Evolutionary conservation across 2,888 invertebrate species (phyloP).

Genomic region (Schizotus pectinicornis): DNA sequence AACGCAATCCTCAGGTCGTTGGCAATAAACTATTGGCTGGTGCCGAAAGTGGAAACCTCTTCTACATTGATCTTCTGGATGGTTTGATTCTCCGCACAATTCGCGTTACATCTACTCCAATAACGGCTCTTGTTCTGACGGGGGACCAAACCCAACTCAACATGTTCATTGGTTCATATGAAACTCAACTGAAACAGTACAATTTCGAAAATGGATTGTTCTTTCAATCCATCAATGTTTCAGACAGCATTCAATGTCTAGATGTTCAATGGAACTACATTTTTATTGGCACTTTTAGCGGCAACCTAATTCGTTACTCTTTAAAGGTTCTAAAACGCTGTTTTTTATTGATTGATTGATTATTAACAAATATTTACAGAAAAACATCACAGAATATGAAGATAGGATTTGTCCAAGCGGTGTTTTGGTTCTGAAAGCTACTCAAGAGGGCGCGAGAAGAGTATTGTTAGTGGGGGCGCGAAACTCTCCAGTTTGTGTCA

Average conservation of each 20-base stretch:
- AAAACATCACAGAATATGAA: conserved; percentile 43
- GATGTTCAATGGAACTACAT: conserved; percentile 75
- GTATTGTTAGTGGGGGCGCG: conserved; percentile 74
- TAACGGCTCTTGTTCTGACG: conserved; percentile 66
- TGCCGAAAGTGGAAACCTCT: conserved; percentile 68
- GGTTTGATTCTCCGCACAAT: conserved; percentile 61
- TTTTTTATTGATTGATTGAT: no score
- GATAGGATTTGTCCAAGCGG: conserved; percentile 66
- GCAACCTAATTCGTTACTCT: conserved; percentile 72
- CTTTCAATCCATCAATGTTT: conserved; percentile 62
- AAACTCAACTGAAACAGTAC: conserved; percentile 66
- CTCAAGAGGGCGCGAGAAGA: conserved; percentile 75
- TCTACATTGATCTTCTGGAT: conserved; percentile 62
- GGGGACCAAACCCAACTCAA: conserved; percentile 45
- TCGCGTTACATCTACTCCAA: conserved; percentile 65
- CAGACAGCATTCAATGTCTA: conserved; percentile 75
- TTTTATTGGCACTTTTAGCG: conserved; percentile 75
- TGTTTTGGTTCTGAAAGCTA: conserved; percentile 72
- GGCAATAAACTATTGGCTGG: conserved; percentile 68
- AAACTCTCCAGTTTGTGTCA: conserved; percentile 71
- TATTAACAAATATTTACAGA: conserved; percentile 36
- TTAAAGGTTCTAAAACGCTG: no score
- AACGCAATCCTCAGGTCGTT: conserved; percentile 42
- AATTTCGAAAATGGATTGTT: conserved; percentile 65
- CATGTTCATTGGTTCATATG: conserved; percentile 69